These are phyloP conservation scores for Sylvietta virens DNA, from an alignment of 2,113 vertebrate genomes.

Conservation along the genomic window DNA sequence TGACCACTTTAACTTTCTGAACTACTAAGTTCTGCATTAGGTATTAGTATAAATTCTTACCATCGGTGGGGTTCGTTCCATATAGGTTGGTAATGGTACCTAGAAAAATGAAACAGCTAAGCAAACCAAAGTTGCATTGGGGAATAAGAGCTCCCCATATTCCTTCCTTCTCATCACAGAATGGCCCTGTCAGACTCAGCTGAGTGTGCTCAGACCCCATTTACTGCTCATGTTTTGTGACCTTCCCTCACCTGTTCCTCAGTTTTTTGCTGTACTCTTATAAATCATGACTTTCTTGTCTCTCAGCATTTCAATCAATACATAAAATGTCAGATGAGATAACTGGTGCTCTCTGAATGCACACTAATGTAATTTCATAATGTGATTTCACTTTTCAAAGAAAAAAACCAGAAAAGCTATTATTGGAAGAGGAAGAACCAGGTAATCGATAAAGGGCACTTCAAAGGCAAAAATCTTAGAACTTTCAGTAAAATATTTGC, in stretches of 20 bases:
- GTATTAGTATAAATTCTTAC: neutral
- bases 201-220: neutral
- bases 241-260: neutral
- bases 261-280: neutral
- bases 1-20: neutral
- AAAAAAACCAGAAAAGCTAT: neutral
- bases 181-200: neutral
- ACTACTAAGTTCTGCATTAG: neutral
- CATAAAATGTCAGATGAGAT: conserved; percentile 1
- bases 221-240: neutral
- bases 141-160: neutral
- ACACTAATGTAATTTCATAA: conserved; percentile 19
- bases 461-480: neutral
- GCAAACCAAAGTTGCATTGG: neutral
- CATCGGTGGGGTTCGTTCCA: neutral
- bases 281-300: neutral
- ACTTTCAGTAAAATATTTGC: neutral
- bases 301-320: conserved; percentile 8
- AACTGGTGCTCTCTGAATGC: neutral
- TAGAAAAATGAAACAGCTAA: neutral
- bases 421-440: neutral
- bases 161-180: neutral
- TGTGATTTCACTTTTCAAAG: conserved; percentile 6
- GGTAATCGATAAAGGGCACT: neutral
- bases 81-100: neutral